Conservation (phyloP, 2,888 invertebrate genomes). For the Thumatha senex region DNA sequence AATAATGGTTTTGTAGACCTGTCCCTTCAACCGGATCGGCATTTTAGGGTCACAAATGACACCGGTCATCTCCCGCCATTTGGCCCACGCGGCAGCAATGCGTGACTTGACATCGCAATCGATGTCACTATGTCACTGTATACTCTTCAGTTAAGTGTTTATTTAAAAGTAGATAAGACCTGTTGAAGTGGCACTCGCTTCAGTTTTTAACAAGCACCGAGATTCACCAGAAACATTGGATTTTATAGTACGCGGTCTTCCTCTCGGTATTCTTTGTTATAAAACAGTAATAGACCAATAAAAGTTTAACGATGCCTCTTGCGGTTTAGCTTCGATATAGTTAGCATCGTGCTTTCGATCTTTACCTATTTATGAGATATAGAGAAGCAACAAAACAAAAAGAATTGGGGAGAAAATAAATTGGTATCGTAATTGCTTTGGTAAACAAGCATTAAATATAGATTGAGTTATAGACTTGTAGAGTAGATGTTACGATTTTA, state of each 20-base stretch:
- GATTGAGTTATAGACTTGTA: not conserved
- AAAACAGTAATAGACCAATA: conserved; percentile 58
- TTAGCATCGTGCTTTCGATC: conserved; percentile 36
- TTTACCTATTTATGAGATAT: conserved; percentile 24
- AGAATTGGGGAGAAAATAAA: not conserved
- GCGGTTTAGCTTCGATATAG: conserved; percentile 38
- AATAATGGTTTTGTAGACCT: too few species aligned
- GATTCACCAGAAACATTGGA: conserved; percentile 28
- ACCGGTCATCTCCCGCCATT: too few species aligned
- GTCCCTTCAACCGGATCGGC: too few species aligned
- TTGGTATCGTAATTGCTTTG: not conserved
- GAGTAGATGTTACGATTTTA: too few species aligned
- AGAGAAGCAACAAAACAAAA: conserved; percentile 13
- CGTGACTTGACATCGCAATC: too few species aligned
- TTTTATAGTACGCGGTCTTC: conserved; percentile 43
- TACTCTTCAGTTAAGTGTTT: not conserved
- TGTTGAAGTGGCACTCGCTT: conserved; percentile 18
- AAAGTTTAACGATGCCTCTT: conserved; percentile 53
- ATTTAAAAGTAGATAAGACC: not conserved
- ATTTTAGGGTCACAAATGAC: too few species aligned
- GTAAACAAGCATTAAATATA: not conserved
- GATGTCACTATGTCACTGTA: too few species aligned
- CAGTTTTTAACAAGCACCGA: conserved; percentile 16
- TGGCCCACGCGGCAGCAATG: too few species aligned
- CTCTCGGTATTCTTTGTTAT: conserved; percentile 61